A percentile compares a stretch with the other conserved stretches of the same genome.
phyloP scores from a whole-genome alignment of 2,888 invertebrate genomes.

The Zaprionus obscuricornis region DNA sequence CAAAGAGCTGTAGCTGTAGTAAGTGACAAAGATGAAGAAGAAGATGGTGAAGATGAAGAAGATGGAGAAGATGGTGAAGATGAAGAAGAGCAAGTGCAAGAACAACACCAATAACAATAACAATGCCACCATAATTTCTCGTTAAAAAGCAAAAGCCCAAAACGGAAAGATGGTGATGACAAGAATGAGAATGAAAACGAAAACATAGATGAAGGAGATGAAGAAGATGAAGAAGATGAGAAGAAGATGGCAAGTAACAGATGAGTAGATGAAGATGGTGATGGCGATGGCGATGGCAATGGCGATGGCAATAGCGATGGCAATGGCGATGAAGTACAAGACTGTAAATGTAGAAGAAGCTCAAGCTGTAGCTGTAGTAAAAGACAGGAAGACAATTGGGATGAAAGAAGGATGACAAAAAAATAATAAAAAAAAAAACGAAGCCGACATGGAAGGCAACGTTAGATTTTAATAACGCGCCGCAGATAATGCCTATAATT shows the following conservation, averaged over 20 bases:
- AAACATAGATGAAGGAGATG: constrained; percentile 3
- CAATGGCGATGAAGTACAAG: background rate
- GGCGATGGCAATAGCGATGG: background rate
- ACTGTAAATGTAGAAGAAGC: background rate
- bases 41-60: too few relatives aligned
- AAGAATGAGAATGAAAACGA: constrained; percentile 23
- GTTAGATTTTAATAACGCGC: constrained; percentile 65
- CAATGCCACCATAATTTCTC: constrained; percentile 70
- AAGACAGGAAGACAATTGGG: background rate
- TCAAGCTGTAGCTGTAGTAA: background rate
- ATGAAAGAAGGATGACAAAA: background rate
- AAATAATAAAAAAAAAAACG: background rate
- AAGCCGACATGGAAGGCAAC: constrained; percentile 1
- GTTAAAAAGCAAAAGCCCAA: constrained; percentile 64
- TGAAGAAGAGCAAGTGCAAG: constrained; percentile 31
- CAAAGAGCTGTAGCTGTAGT: too few relatives aligned
- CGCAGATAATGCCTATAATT: constrained; percentile 70
- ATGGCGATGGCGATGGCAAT: constrained; percentile 1
- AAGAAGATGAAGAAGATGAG: background rate
- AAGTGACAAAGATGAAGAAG: too few relatives aligned
- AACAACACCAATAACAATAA: constrained; percentile 56
- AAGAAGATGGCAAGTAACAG: background rate
- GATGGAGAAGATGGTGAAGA: constrained; percentile 11
- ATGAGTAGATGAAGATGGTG: too few relatives aligned
- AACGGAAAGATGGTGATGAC: constrained; percentile 54